These are phyloP conservation scores for Hybognathus amarus DNA, from an alignment of 2,797 vertebrate species.

Conservation along the genomic window DNA sequence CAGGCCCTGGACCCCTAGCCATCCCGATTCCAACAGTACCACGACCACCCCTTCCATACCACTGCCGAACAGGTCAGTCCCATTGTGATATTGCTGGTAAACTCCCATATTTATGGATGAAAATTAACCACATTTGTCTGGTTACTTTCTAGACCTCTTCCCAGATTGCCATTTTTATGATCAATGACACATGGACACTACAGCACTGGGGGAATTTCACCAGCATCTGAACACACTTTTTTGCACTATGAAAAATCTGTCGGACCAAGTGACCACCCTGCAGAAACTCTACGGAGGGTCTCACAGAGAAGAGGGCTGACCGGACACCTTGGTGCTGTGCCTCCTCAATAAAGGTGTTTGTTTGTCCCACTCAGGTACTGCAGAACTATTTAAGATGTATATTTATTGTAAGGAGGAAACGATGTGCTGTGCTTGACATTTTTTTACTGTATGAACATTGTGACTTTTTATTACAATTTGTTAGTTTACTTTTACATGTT, in stretches of 20 bases:
- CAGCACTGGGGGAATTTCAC: constrained; percentile 58
- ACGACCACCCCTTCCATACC: constrained; percentile 68
- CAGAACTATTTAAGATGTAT: constrained; percentile 96
- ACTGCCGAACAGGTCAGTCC: constrained; percentile 82
- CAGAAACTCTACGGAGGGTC: constrained; percentile 64
- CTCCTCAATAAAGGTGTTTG: constrained; percentile 85
- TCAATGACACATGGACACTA: constrained; percentile 57
- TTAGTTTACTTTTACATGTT: constrained; percentile 42
- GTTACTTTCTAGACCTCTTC: constrained; percentile 72
- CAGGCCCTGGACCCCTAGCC: constrained; percentile 37
- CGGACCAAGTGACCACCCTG: constrained; percentile 59
- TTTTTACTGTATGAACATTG: constrained; percentile 56
- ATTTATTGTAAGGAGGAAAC: constrained; percentile 85
- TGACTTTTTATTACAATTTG: constrained; percentile 46
- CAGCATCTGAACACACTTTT: constrained; percentile 83
- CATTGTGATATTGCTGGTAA: neutral
- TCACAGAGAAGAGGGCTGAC: constrained; percentile 73
- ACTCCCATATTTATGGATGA: neutral
- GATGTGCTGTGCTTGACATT: constrained; percentile 90
- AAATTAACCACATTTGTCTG: constrained; percentile 14
- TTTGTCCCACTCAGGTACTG: constrained; percentile 95
- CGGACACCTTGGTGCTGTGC: constrained; percentile 83
- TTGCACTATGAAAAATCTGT: constrained; percentile 90
- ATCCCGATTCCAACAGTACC: constrained; percentile 53
- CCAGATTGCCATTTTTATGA: constrained; percentile 81